Evolutionary conservation across 2,113 vertebrate species (phyloP).

Genomic region (Bujurquina vittata): DNA sequence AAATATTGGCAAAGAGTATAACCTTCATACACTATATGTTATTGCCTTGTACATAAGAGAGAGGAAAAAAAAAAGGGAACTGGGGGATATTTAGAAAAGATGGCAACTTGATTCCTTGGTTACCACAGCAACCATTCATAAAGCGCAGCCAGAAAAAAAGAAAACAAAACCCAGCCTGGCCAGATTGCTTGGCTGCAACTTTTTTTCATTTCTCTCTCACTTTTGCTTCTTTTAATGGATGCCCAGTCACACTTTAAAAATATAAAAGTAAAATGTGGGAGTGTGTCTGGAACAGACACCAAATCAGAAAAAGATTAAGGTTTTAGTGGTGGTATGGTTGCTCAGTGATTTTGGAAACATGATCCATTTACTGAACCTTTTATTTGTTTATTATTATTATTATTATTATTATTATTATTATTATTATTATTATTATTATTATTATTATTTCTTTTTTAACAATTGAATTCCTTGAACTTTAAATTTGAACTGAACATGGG

Average conservation of each 20-base stretch:
- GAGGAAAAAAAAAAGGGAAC: too few relatives aligned
- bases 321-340: too few relatives aligned
- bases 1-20: background rate
- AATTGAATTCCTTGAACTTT: background rate
- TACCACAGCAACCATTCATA: slow-evolving; percentile 58
- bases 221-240: slow-evolving; percentile 50
- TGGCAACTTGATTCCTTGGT: slow-evolving; percentile 49
- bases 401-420: too few relatives aligned
- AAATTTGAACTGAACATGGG: accelerated
- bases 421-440: too few relatives aligned
- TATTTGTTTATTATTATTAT: too few relatives aligned
- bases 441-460: too few relatives aligned
- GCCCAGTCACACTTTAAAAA: slow-evolving; percentile 22
- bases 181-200: slow-evolving; percentile 52
- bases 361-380: too few relatives aligned
- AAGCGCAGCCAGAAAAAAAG: slow-evolving; percentile 29
- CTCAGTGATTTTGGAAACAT: too few relatives aligned
- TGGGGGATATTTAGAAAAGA: slow-evolving; percentile 36
- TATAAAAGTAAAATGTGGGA: slow-evolving; percentile 24
- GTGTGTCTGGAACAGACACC: background rate
- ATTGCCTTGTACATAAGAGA: background rate
- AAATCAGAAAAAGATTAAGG: background rate
- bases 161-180: background rate
- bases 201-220: background rate
- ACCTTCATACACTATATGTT: background rate